Percentiles rank a stretch among this genome's conserved stretches.
Conservation (phyloP, 2,888 invertebrate species). For the Dorcus parallelipipedus region DNA sequence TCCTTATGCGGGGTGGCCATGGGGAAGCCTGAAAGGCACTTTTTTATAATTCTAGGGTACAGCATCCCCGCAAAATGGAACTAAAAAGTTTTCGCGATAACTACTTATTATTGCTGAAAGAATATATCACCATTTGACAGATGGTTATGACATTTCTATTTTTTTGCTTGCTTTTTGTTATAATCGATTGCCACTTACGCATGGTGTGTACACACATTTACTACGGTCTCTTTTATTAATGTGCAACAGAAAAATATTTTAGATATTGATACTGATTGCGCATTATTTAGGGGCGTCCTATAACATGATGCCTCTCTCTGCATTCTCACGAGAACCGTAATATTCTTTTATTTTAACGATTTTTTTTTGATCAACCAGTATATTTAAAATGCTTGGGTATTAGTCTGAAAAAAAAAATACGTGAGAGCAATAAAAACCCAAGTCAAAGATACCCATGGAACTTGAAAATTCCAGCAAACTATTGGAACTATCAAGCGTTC, state of each 20-base stretch:
- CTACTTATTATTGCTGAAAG: constrained; percentile 23
- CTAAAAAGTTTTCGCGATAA: constrained; percentile 29
- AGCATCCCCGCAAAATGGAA: constrained; percentile 29
- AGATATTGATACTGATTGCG: not conserved
- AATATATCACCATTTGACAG: constrained; percentile 20
- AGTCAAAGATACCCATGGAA: too few relatives aligned
- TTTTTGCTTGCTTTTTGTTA: constrained; percentile 4
- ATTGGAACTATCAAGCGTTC: too few relatives aligned
- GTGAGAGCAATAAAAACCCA: too few relatives aligned
- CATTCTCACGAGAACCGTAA: too few relatives aligned
- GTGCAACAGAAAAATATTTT: not conserved
- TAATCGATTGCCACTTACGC: constrained; percentile 1
- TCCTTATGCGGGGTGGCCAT: constrained; percentile 28
- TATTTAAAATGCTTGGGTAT: too few relatives aligned
- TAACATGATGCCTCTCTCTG: too few relatives aligned
- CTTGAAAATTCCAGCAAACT: too few relatives aligned
- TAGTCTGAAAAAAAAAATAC: too few relatives aligned
- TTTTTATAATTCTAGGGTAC: constrained; percentile 35
- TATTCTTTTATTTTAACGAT: too few relatives aligned
- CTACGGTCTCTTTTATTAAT: not conserved
- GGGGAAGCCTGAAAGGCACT: constrained; percentile 14
- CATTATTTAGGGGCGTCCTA: not conserved
- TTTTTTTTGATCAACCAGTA: too few relatives aligned
- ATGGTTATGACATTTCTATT: constrained; percentile 17
- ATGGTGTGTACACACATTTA: not conserved